Evolutionary conservation across 2,797 vertebrate genomes (phyloP).

Genomic region (Schizopygopsis malacanthus): DNA sequence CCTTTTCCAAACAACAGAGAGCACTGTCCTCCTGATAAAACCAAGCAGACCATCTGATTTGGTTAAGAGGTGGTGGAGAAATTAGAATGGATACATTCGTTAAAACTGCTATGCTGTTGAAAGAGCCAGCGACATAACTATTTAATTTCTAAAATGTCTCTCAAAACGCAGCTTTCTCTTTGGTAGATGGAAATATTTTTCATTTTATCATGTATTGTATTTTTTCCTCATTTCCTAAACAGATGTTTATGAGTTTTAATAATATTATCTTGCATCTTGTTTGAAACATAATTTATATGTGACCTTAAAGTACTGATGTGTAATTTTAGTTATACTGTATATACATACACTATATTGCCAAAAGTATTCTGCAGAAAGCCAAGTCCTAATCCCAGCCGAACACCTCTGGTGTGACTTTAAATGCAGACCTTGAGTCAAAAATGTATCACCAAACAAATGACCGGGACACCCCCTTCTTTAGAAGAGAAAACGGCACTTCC

Average conservation of each 20-base stretch:
- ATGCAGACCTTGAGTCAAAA: no score
- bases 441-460: no score
- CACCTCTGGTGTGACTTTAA: no score
- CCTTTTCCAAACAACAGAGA: constrained; percentile 39
- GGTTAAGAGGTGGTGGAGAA: background rate
- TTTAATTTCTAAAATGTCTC: background rate
- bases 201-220: background rate
- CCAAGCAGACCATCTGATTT: background rate
- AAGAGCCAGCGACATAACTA: background rate
- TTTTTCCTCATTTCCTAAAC: background rate
- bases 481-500: no score
- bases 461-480: no score
- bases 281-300: background rate
- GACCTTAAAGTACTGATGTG: background rate
- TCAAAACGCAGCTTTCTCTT: background rate
- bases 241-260: background rate
- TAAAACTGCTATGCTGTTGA: background rate
- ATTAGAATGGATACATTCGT: background rate
- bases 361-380: no score
- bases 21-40: constrained; percentile 4
- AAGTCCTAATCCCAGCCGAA: no score
- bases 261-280: background rate
- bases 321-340: background rate
- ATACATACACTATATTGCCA: background rate
- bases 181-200: background rate